phyloP scores from a whole-genome alignment of 2,888 invertebrate species.

The Pseudococcus jackbeardsleyi region DNA sequence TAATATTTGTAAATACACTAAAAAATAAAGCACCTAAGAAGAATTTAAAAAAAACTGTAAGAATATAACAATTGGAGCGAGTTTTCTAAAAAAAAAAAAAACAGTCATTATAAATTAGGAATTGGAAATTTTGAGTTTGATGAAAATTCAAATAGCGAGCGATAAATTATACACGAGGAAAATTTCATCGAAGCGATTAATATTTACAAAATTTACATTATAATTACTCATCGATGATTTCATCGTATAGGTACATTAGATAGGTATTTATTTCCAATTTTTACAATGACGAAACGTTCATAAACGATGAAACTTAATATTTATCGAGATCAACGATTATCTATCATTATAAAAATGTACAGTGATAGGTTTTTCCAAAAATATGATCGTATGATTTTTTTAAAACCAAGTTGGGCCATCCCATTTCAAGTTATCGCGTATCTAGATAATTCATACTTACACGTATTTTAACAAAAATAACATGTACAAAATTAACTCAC shows the following conservation, averaged over 20 bases:
- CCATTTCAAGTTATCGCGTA: no score
- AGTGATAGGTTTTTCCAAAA: background rate
- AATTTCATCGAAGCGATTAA: background rate
- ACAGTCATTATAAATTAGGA: background rate
- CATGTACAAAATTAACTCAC: constrained; percentile 1
- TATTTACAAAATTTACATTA: constrained; percentile 5
- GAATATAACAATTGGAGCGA: constrained; percentile 18
- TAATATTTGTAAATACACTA: constrained; percentile 9
- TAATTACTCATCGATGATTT: background rate
- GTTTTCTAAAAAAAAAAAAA: background rate
- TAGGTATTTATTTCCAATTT: background rate
- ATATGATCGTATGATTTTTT: background rate
- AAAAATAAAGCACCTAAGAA: constrained; percentile 48
- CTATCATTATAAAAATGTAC: background rate
- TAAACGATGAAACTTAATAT: background rate
- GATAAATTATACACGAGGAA: background rate
- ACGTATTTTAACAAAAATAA: constrained; percentile 9
- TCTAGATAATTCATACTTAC: background rate
- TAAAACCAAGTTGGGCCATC: no score
- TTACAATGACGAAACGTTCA: background rate
- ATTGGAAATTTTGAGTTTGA: background rate
- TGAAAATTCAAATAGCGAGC: background rate
- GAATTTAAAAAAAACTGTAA: constrained; percentile 22
- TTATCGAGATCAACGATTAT: background rate
- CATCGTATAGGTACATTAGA: background rate